A percentile compares a stretch with the other conserved stretches of the same genome.
These are phyloP conservation scores for Uloborus diversus DNA, from an alignment of 1,140 invertebrate genomes.

Conservation along the genomic window DNA sequence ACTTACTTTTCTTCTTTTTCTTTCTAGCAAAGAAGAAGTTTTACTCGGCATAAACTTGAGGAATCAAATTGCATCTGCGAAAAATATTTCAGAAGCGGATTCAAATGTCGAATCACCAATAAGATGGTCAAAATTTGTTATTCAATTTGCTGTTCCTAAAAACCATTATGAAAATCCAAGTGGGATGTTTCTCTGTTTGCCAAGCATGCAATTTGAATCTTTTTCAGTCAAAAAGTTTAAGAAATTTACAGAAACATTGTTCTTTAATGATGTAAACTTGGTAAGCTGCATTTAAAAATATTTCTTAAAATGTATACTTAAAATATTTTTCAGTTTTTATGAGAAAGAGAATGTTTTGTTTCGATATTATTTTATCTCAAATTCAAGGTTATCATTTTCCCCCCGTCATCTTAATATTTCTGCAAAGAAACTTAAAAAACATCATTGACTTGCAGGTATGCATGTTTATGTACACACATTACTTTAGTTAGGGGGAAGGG, in stretches of 20 bases:
- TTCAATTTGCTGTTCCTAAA: constrained; percentile 6
- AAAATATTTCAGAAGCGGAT: too few relatives aligned
- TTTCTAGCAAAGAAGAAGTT: too few relatives aligned
- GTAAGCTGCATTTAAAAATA: constrained; percentile 3
- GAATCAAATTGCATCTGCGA: too few relatives aligned
- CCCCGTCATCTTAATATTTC: neutral
- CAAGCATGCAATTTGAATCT: neutral
- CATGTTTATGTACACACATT: too few relatives aligned
- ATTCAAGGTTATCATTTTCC: too few relatives aligned
- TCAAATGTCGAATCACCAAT: neutral
- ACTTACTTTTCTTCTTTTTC: too few relatives aligned
- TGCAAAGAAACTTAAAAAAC: neutral
- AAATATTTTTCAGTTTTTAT: too few relatives aligned
- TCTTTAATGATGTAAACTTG: constrained; percentile 25
- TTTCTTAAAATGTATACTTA: neutral
- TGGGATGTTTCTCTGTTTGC: constrained; percentile 13
- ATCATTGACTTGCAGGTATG: too few relatives aligned
- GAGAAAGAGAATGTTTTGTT: too few relatives aligned
- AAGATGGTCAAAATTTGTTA: constrained; percentile 23
- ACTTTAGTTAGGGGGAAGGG: too few relatives aligned
- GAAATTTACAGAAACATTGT: neutral
- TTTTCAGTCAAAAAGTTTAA: neutral
- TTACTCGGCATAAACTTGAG: too few relatives aligned
- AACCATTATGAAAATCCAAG: neutral
- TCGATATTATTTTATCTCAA: too few relatives aligned